These are phyloP conservation scores for Dorcus hopei DNA, from an alignment of 2,888 invertebrate genomes.

Conservation along the genomic window DNA sequence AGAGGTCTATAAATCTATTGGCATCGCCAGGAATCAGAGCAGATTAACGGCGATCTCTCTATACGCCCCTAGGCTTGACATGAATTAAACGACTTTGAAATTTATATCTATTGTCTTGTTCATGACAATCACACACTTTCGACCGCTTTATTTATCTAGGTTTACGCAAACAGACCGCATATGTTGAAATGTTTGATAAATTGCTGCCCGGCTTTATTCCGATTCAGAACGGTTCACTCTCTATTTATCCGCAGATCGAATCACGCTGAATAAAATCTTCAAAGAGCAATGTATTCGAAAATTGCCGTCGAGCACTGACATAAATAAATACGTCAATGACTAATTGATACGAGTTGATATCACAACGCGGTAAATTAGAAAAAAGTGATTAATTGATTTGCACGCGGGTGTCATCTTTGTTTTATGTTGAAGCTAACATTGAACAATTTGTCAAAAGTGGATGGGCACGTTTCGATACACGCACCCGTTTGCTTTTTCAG, in stretches of 20 bases:
- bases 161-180: not conserved
- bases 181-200: too few relatives aligned
- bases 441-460: not conserved
- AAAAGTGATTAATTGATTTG: not conserved
- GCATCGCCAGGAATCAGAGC: constrained; percentile 27
- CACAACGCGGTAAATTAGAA: too few relatives aligned
- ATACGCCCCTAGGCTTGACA: constrained; percentile 26
- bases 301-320: too few relatives aligned
- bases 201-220: too few relatives aligned
- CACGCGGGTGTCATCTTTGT: not conserved
- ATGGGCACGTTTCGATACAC: too few relatives aligned
- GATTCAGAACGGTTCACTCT: too few relatives aligned
- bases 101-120: constrained; percentile 26
- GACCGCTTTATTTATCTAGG: not conserved
- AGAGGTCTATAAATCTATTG: constrained; percentile 29
- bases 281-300: too few relatives aligned
- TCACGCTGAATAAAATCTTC: too few relatives aligned
- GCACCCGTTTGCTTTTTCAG: too few relatives aligned
- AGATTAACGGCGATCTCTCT: constrained; percentile 31
- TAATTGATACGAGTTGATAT: too few relatives aligned
- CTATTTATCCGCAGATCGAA: too few relatives aligned
- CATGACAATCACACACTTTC: constrained; percentile 20
- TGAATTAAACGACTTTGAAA: constrained; percentile 28
- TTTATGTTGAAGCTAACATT: not conserved
- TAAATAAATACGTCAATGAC: too few relatives aligned